Evolutionary conservation across 2,888 invertebrate genomes (phyloP), one percentile per base, ranked within the genome.

Genomic region (Epistrophe eligans): DNA sequence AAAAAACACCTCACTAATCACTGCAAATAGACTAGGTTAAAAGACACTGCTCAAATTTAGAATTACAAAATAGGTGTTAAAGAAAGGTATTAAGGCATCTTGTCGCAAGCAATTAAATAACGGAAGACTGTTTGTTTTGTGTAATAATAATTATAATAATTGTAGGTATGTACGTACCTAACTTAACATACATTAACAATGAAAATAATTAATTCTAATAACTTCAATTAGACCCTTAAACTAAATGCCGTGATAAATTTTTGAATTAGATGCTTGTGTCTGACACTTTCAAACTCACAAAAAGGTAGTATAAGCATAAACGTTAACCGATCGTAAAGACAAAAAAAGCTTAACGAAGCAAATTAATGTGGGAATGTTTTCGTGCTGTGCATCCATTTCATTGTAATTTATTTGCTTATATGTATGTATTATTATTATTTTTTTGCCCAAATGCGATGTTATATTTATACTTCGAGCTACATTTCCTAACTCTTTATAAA

Each of bases 291-390:
- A 19, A 40, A 52, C 8, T 38, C 64, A 87, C 70, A 87, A 76
- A n/a, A 85, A 74, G 64, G 70, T 66, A 87, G 74, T 74, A 71
- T 62, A 71, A 83, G 82, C 79, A 71, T 73, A 71, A 83, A 87
- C 71, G 79, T 66, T 74, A 87, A 76, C 64, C 87, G 83, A 82
- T 87, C 76, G 64, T 70, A 79, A 73, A 71, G 77, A 66, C 74
- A 77, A 77, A 83, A n/a, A 71, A 79, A 71, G 50, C 32, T 79
- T 13, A 83, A 74, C 58, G 72, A 72, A 87, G 74, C 74, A 79
- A 87, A 87, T 87, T 82, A 87, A 87, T 87, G 87, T 87, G 87
- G 74, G 87, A 87, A 87, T 72, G 48, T 70, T 81, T 67, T 80
- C 70, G 64, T 77, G 77, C 38, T 71, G 50, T 66, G 64, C 79